phyloP scores from a whole-genome alignment of 2,113 vertebrate genomes.

The Dipodomys spectabilis region DNA sequence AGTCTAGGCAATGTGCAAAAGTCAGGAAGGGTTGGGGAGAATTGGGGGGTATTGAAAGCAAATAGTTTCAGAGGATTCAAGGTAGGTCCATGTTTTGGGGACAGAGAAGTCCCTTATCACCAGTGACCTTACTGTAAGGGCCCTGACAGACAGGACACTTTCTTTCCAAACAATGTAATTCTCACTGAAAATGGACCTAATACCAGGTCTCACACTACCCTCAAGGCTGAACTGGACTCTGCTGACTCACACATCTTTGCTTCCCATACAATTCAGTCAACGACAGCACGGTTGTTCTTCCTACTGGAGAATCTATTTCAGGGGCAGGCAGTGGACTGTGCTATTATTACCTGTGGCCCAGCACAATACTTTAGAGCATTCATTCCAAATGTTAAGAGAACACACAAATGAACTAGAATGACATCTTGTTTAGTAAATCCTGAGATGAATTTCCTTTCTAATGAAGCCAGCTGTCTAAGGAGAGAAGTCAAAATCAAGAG shows the following conservation, averaged over 20 bases:
- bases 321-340: slow-evolving; percentile 57
- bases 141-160: slow-evolving; percentile 30
- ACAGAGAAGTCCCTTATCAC: neutral
- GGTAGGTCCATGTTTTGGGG: neutral
- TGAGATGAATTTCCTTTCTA: neutral
- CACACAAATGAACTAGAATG: neutral
- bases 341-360: slow-evolving; percentile 61
- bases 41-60: neutral
- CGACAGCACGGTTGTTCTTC: slow-evolving; percentile 58
- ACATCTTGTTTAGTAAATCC: neutral
- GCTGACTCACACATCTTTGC: slow-evolving; percentile 60
- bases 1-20: neutral
- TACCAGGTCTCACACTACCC: slow-evolving; percentile 32
- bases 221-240: slow-evolving; percentile 46
- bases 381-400: slow-evolving; percentile 19
- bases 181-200: slow-evolving; percentile 48
- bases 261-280: slow-evolving; percentile 30
- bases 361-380: slow-evolving; percentile 36
- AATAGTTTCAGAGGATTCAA: neutral
- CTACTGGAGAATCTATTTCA: slow-evolving; percentile 75
- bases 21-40: neutral
- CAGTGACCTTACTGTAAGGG: neutral
- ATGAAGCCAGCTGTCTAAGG: neutral
- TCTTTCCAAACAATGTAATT: slow-evolving; percentile 59
- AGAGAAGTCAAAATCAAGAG: neutral